phyloP scores from a whole-genome alignment of 2,888 invertebrate species.

The Notodromas monacha region DNA sequence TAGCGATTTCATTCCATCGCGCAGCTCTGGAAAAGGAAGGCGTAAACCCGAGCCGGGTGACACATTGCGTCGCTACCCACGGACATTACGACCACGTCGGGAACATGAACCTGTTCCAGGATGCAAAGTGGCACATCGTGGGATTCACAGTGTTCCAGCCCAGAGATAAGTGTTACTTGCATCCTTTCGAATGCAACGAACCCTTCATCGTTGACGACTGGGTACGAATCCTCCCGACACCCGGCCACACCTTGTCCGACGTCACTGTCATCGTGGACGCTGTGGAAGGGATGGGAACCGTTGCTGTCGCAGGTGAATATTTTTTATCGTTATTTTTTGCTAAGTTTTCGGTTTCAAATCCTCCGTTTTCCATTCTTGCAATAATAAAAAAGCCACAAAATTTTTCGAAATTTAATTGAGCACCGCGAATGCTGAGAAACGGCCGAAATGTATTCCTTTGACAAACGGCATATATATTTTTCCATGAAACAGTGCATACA shows the following conservation, averaged over 20 bases:
- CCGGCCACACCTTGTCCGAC: slow-evolving; percentile 64
- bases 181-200: slow-evolving; percentile 18
- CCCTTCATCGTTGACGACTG: slow-evolving; percentile 30
- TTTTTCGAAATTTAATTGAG: no score
- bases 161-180: slow-evolving; percentile 29
- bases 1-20: no score
- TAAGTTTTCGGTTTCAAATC: no score
- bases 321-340: no score
- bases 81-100: slow-evolving; percentile 82
- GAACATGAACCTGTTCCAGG: slow-evolving; percentile 58
- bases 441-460: no score
- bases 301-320: slow-evolving; percentile 33
- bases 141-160: slow-evolving; percentile 35
- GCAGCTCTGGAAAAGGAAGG: no score
- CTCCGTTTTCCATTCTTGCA: no score
- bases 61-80: slow-evolving; percentile 38
- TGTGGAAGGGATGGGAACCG: slow-evolving; percentile 21
- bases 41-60: no score
- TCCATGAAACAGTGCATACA: no score
- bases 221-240: slow-evolving; percentile 41
- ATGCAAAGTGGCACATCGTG: slow-evolving; percentile 53
- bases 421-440: no score
- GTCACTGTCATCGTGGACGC: slow-evolving; percentile 44
- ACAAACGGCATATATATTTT: no score
- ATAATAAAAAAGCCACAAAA: no score